phyloP scores from a whole-genome alignment of 2,888 invertebrate genomes.

The Chymomyza procnemis region DNA sequence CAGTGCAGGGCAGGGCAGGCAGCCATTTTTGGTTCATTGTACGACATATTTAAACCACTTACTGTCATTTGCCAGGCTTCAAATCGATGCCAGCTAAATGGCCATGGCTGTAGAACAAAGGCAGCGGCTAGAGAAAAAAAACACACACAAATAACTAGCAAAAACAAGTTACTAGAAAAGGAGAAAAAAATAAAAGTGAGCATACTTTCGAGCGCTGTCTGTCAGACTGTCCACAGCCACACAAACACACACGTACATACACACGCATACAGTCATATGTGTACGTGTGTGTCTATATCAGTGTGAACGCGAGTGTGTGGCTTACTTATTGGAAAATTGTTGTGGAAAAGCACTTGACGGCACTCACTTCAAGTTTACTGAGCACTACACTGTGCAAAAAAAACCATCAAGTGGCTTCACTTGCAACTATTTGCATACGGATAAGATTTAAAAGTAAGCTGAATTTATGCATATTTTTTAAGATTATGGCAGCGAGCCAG shows the following conservation, averaged over 20 bases:
- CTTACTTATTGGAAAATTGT: slow-evolving; percentile 66
- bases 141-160: background rate
- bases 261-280: background rate
- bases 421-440: too few species aligned
- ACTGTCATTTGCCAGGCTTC: slow-evolving; percentile 63
- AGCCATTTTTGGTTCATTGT: slow-evolving; percentile 35
- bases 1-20: too few species aligned
- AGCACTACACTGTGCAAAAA: background rate
- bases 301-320: slow-evolving; percentile 31
- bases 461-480: too few species aligned
- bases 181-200: slow-evolving; percentile 45
- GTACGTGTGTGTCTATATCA: background rate
- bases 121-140: background rate
- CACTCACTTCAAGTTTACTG: slow-evolving; percentile 43
- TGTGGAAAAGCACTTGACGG: slow-evolving; percentile 59
- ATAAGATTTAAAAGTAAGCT: too few species aligned
- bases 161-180: background rate
- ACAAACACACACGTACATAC: too few species aligned
- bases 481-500: too few species aligned
- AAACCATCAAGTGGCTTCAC: too few species aligned
- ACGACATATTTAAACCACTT: slow-evolving; percentile 67
- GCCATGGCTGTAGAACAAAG: slow-evolving; percentile 28
- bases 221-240: background rate
- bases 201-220: slow-evolving; percentile 59
- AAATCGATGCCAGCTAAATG: slow-evolving; percentile 3